Evolutionary conservation across 2,888 invertebrate genomes (phyloP).

Genomic region (Drosophila mimica): DNA sequence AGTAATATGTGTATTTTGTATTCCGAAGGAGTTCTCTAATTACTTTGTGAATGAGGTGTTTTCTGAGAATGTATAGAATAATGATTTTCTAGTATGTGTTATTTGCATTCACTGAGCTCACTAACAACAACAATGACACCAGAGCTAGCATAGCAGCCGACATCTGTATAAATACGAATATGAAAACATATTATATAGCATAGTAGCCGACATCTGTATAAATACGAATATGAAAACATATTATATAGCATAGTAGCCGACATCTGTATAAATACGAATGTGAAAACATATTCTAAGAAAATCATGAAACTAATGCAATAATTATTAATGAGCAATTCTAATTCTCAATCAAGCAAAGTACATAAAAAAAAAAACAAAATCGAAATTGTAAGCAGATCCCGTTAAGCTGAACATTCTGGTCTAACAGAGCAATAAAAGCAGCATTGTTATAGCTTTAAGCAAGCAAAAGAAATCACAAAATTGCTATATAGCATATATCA

Average conservation of each 20-base stretch:
- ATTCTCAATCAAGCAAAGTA: background rate
- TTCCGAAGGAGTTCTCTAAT: background rate
- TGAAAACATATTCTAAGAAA: background rate
- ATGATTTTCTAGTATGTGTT: background rate
- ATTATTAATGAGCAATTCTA: background rate
- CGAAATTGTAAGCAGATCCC: background rate
- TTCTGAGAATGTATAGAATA: background rate
- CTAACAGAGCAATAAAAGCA: background rate
- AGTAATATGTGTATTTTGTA: background rate
- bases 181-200: too few species aligned
- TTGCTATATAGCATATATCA: background rate
- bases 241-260: too few species aligned
- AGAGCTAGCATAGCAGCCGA: background rate
- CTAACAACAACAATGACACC: background rate
- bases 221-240: background rate
- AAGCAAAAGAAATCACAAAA: background rate
- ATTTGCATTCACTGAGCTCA: background rate
- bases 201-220: background rate
- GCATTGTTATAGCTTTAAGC: background rate
- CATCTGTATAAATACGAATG: background rate
- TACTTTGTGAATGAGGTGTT: background rate
- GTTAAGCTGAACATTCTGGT: background rate
- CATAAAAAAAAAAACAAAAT: background rate
- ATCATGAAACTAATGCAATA: background rate
- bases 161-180: background rate